Conservation (phyloP, 2,888 invertebrate genomes). For the Synanthedon andrenaeformis region DNA sequence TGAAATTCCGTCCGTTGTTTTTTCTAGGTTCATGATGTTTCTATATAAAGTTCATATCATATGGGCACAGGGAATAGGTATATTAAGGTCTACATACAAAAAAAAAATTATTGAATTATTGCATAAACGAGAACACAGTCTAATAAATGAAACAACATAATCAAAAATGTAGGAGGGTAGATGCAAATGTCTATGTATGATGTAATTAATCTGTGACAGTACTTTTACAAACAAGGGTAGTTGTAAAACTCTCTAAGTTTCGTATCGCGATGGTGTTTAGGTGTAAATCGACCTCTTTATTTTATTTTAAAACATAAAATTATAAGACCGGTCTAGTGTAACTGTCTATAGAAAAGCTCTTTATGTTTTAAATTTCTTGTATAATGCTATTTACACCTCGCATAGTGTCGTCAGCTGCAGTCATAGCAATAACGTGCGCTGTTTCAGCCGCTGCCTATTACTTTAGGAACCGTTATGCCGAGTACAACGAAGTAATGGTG, state of each 20-base stretch:
- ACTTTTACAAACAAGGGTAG: not conserved
- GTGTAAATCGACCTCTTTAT: constrained; percentile 36
- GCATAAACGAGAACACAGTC: too few relatives aligned
- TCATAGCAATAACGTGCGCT: constrained; percentile 49
- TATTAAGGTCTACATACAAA: too few relatives aligned
- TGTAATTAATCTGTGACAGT: not conserved
- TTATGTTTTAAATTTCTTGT: constrained; percentile 46
- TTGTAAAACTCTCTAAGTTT: not conserved
- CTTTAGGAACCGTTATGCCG: constrained; percentile 42
- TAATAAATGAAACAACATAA: not conserved
- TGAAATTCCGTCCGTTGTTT: too few relatives aligned
- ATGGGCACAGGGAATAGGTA: too few relatives aligned
- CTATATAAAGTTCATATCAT: too few relatives aligned
- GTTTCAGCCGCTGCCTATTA: constrained; percentile 55
- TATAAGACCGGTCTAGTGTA: constrained; percentile 32
- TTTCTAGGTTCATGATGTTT: too few relatives aligned
- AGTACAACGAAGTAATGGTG: constrained; percentile 62
- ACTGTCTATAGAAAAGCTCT: constrained; percentile 18
- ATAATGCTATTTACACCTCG: constrained; percentile 53
- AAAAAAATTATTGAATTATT: too few relatives aligned
- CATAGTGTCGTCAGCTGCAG: constrained; percentile 50
- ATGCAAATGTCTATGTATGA: not conserved
- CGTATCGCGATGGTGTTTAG: not conserved
- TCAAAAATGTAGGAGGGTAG: not conserved
- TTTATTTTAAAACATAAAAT: constrained; percentile 45